These are phyloP conservation scores for Amblyjoppa fuscipennis DNA, from an alignment of 2,888 invertebrate species.

Conservation along the genomic window DNA sequence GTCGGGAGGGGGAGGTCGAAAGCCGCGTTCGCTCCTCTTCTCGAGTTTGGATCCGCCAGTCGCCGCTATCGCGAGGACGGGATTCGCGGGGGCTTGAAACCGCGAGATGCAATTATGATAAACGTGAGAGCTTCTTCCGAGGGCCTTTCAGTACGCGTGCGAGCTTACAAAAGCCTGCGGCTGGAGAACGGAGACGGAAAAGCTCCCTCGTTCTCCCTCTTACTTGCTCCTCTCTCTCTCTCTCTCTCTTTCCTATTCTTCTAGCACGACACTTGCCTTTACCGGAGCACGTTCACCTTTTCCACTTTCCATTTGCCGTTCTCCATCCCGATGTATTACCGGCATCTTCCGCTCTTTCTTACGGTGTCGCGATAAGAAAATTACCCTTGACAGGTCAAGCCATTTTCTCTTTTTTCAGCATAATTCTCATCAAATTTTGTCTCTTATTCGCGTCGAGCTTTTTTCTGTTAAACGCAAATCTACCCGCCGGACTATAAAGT, in stretches of 20 bases:
- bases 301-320: constrained; percentile 71
- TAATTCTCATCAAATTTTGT: constrained; percentile 4
- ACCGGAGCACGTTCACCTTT: constrained; percentile 72
- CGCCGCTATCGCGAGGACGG: constrained; percentile 39
- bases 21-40: constrained; percentile 34
- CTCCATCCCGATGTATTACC: constrained; percentile 19
- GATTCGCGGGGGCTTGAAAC: constrained; percentile 64
- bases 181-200: constrained; percentile 57
- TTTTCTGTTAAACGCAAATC: neutral
- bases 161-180: constrained; percentile 70
- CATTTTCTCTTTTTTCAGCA: neutral
- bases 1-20: constrained; percentile 27
- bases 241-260: constrained; percentile 52
- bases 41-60: constrained; percentile 33
- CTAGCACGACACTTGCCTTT: constrained; percentile 59
- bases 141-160: constrained; percentile 75
- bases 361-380: constrained; percentile 69
- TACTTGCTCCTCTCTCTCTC: constrained; percentile 11
- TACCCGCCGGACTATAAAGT: neutral
- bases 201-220: constrained; percentile 51
- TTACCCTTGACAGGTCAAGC: constrained; percentile 44
- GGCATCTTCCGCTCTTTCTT: constrained; percentile 42
- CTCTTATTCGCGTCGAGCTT: neutral
- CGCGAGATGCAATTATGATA: constrained; percentile 83
- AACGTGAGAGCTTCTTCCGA: constrained; percentile 79